phyloP scores from a whole-genome alignment of 1,140 invertebrate genomes.

The Nasonia longicornis region DNA sequence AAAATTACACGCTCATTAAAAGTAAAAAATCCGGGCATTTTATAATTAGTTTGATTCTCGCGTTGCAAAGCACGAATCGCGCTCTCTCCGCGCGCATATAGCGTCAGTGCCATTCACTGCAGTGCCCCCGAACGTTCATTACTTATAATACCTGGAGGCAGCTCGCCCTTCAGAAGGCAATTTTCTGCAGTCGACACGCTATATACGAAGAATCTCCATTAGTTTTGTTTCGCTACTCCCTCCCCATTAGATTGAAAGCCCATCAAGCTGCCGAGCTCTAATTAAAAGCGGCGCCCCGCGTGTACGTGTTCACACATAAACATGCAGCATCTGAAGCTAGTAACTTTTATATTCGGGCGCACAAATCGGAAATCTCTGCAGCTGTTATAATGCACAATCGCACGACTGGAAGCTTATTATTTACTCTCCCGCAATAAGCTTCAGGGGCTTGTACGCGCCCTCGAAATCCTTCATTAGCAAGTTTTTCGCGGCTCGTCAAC shows the following conservation, averaged over 20 bases:
- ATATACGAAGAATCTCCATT: not conserved
- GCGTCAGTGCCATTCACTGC: not conserved
- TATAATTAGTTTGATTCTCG: not conserved
- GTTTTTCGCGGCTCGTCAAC: not conserved
- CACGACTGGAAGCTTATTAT: too few species aligned
- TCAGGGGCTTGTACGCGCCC: not conserved
- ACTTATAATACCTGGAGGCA: not conserved
- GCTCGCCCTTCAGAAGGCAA: not conserved
- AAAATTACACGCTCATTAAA: too few species aligned
- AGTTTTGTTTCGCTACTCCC: not conserved
- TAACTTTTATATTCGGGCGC: too few species aligned
- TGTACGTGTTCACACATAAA: too few species aligned
- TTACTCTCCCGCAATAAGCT: not conserved
- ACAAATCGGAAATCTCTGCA: too few species aligned
- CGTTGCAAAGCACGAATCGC: not conserved
- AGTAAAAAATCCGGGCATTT: not conserved
- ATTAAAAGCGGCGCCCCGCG: not conserved
- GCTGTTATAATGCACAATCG: too few species aligned
- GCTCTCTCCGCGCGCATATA: not conserved
- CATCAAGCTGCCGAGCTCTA: conserved; percentile 21
- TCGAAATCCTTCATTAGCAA: conserved; percentile 23
- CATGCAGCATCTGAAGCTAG: too few species aligned
- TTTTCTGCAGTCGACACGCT: not conserved
- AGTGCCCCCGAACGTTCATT: not conserved
- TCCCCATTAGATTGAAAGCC: conserved; percentile 28